phyloP scores from a whole-genome alignment of 2,113 vertebrate genomes.

The Paramormyrops kingsleyae region DNA sequence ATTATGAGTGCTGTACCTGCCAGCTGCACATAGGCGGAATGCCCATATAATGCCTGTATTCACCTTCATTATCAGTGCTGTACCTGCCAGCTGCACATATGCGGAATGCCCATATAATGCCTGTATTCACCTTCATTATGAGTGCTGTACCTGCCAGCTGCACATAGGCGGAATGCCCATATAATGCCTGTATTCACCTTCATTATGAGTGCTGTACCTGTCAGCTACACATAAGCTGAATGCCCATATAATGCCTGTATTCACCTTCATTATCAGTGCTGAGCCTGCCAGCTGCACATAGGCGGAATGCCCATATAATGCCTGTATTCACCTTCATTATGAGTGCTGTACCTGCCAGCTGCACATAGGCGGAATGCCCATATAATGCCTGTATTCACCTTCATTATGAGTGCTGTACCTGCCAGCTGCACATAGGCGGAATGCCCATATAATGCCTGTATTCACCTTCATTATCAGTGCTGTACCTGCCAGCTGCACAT shows the following conservation, averaged over 20 bases:
- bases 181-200: background rate
- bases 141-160: background rate
- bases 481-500: background rate
- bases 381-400: background rate
- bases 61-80: slow-evolving; percentile 12
- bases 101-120: too few relatives aligned
- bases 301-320: too few relatives aligned
- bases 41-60: background rate
- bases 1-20: background rate
- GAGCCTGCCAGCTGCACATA: background rate
- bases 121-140: background rate
- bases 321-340: background rate
- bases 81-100: background rate
- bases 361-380: background rate
- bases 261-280: slow-evolving; percentile 10
- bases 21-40: background rate
- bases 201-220: slow-evolving; percentile 4
- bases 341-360: background rate
- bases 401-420: slow-evolving; percentile 3
- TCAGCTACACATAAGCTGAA: background rate
- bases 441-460: background rate
- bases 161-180: background rate
- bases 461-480: slow-evolving; percentile 10
- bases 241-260: background rate
- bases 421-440: background rate